Conservation (phyloP, 2,113 vertebrate species). For the Barnardius zonarius region DNA sequence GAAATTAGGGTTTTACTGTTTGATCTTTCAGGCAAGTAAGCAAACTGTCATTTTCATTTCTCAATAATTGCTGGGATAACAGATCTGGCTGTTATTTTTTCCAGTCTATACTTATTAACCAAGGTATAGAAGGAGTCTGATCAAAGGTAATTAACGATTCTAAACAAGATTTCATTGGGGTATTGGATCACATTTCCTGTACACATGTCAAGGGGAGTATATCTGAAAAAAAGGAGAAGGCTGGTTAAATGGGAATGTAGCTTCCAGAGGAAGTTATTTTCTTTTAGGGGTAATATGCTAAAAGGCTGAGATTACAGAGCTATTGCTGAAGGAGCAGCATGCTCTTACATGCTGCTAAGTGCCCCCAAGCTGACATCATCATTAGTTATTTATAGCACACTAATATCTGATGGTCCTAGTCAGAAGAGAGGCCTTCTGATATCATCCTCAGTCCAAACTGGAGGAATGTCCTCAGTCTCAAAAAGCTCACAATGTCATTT, state of each 20-base stretch:
- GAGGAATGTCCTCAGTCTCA: neutral
- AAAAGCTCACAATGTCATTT: neutral
- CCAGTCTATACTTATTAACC: slow-evolving; percentile 6
- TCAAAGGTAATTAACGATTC: slow-evolving; percentile 54
- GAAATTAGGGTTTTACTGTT: slow-evolving; percentile 57
- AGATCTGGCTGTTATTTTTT: slow-evolving; percentile 39
- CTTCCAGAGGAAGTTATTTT: slow-evolving; percentile 32
- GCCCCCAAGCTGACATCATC: slow-evolving; percentile 33
- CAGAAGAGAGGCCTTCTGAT: neutral
- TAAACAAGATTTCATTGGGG: slow-evolving; percentile 37
- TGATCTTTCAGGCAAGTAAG: slow-evolving; percentile 68
- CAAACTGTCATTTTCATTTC: slow-evolving; percentile 68
- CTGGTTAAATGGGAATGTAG: slow-evolving; percentile 42
- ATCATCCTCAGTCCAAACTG: neutral
- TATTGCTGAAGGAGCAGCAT: slow-evolving; percentile 23
- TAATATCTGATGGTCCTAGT: neutral
- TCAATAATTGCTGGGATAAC: slow-evolving; percentile 58
- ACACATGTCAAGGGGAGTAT: slow-evolving; percentile 30
- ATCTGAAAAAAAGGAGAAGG: slow-evolving; percentile 25
- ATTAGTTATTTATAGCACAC: slow-evolving; percentile 44
- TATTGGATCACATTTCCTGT: slow-evolving; percentile 43
- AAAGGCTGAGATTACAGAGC: slow-evolving; percentile 51
- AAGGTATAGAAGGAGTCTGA: slow-evolving; percentile 6
- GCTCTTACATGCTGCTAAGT: neutral
- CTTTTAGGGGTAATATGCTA: slow-evolving; percentile 40